Conservation (phyloP, 2,888 invertebrate genomes). For the Thysanoteuthis rhombus region DNA sequence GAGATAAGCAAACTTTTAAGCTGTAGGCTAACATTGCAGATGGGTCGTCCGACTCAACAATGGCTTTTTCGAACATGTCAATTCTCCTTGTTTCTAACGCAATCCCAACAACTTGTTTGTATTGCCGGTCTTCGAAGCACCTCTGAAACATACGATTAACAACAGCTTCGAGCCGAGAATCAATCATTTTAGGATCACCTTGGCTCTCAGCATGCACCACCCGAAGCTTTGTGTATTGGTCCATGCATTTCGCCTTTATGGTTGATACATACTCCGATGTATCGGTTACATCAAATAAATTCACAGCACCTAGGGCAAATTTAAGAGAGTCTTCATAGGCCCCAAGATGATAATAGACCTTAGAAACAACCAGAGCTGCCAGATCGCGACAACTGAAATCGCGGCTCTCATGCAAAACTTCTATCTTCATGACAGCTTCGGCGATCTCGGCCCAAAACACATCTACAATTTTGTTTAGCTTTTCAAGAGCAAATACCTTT, state of each 20-base stretch:
- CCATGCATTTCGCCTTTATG: slow-evolving; percentile 96
- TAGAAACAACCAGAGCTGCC: slow-evolving; percentile 96
- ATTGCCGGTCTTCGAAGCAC: slow-evolving; percentile 93
- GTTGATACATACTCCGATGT: slow-evolving; percentile 96
- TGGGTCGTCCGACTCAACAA: slow-evolving; percentile 90
- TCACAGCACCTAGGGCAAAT: slow-evolving; percentile 95
- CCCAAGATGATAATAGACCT: slow-evolving; percentile 97
- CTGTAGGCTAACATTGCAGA: slow-evolving; percentile 92
- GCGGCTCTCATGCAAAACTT: slow-evolving; percentile 94
- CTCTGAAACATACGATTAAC: slow-evolving; percentile 97
- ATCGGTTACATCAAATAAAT: slow-evolving; percentile 92
- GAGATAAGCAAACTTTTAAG: slow-evolving; percentile 94
- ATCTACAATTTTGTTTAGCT: slow-evolving; percentile 92
- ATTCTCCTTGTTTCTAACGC: slow-evolving; percentile 95
- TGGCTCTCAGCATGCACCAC: slow-evolving; percentile 76
- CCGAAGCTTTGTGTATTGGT: slow-evolving; percentile 91
- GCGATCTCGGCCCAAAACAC: slow-evolving; percentile 99
- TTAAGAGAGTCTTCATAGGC: slow-evolving; percentile 96
- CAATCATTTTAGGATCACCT: slow-evolving; percentile 70
- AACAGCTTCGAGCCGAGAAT: slow-evolving; percentile 81
- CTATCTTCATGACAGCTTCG: slow-evolving; percentile 96
- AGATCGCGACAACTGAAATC: slow-evolving; percentile 86
- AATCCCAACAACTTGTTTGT: slow-evolving; percentile 93
- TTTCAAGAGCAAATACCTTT: slow-evolving; percentile 88
- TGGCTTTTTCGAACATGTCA: slow-evolving; percentile 94